Percentiles rank a stretch among this genome's conserved stretches.
Conservation (phyloP, 2,113 vertebrate species). For the Corythoichthys haematopterus region DNA sequence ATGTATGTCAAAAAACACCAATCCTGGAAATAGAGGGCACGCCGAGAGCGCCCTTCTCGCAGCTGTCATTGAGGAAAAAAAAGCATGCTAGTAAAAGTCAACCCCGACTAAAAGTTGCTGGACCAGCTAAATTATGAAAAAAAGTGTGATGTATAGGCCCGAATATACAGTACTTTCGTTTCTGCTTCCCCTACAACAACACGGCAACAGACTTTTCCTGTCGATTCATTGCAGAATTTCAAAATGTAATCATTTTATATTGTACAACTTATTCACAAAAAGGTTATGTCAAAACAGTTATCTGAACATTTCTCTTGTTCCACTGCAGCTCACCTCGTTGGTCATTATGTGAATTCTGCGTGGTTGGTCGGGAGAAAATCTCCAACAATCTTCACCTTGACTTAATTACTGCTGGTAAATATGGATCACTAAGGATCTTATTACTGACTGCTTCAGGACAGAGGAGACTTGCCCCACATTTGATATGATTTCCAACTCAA, state of each 20-base stretch:
- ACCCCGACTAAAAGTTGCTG: too few relatives aligned
- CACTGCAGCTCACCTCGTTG: constrained; percentile 35
- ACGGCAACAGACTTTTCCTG: not conserved
- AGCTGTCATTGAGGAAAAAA: too few relatives aligned
- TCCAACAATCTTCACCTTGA: constrained; percentile 71
- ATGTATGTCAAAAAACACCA: too few relatives aligned
- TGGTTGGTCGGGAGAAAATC: constrained; percentile 63
- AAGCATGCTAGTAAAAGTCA: too few relatives aligned
- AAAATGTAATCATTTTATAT: not conserved
- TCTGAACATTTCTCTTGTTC: not conserved
- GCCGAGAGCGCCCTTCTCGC: too few relatives aligned
- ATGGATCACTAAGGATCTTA: constrained; percentile 62
- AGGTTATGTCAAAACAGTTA: not conserved
- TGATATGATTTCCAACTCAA: constrained; percentile 70
- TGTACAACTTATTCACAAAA: not conserved
- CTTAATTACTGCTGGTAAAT: constrained; percentile 73
- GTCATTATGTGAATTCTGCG: constrained; percentile 63
- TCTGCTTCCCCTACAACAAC: not conserved
- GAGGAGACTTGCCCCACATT: constrained; percentile 56
- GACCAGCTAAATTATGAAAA: too few relatives aligned
- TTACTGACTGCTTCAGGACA: constrained; percentile 48
- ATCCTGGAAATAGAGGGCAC: too few relatives aligned
- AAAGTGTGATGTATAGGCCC: too few relatives aligned
- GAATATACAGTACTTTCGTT: not conserved
- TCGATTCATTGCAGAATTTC: not conserved